Evolutionary conservation across 2,797 vertebrate genomes (phyloP).

Genomic region (Diglossa cyanea): DNA sequence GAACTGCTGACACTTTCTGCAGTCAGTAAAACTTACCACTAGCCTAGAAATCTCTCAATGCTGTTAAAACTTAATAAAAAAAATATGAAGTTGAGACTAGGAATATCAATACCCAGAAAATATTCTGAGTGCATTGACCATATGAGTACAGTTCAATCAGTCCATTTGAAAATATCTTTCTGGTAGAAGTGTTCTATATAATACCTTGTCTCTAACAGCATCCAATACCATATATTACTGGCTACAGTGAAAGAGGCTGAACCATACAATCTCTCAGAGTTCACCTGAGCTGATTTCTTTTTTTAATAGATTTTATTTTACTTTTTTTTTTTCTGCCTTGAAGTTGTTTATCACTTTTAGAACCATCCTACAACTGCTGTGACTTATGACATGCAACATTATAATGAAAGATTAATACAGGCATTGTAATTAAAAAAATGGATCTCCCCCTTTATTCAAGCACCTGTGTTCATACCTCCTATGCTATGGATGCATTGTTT

Average conservation of each 20-base stretch:
- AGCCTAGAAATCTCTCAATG: neutral
- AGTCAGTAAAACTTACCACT: neutral
- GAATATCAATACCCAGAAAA: neutral
- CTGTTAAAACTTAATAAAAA: neutral
- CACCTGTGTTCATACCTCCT: neutral
- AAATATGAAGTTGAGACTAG: neutral
- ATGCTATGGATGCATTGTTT: neutral
- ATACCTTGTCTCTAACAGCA: neutral
- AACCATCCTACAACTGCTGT: neutral
- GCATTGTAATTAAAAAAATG: neutral
- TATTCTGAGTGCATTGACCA: neutral
- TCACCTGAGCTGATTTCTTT: neutral
- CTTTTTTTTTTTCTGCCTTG: too few relatives aligned
- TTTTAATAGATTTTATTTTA: neutral
- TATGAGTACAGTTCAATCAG: neutral
- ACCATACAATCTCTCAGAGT: neutral
- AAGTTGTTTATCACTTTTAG: neutral
- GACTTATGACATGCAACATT: neutral
- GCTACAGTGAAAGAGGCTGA: neutral
- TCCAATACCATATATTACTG: neutral
- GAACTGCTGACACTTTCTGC: neutral
- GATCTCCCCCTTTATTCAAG: neutral
- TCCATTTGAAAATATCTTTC: neutral
- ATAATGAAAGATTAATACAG: neutral
- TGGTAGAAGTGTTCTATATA: neutral